These are phyloP conservation scores for Perdita meconis DNA, from an alignment of 2,888 invertebrate species.

Conservation along the genomic window DNA sequence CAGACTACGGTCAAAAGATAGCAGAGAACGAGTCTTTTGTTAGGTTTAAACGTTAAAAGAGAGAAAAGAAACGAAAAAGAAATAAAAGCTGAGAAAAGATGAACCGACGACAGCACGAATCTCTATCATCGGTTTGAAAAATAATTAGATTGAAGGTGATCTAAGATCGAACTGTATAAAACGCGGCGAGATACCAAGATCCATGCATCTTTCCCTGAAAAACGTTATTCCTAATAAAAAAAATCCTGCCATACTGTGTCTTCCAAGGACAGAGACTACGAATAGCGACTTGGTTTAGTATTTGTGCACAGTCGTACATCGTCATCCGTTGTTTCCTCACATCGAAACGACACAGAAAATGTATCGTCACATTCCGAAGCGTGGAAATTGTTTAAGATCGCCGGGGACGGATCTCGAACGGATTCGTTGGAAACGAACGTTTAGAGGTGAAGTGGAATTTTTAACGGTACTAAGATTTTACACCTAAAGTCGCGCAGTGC, in stretches of 20 bases:
- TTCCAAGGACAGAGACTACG: constrained; percentile 80
- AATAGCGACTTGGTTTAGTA: constrained; percentile 76
- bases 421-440: too few relatives aligned
- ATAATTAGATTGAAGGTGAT: neutral
- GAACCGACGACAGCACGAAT: neutral
- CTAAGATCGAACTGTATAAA: neutral
- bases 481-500: too few relatives aligned
- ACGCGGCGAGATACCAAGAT: constrained; percentile 29
- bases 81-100: neutral
- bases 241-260: constrained; percentile 82
- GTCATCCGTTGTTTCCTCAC: constrained; percentile 55
- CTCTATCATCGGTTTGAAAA: neutral
- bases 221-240: constrained; percentile 77
- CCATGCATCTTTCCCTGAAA: constrained; percentile 27
- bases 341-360: neutral
- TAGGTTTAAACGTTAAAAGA: neutral
- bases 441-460: too few relatives aligned
- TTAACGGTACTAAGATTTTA: too few relatives aligned
- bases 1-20: neutral
- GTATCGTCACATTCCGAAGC: too few relatives aligned
- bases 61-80: neutral
- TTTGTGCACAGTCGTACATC: constrained; percentile 73
- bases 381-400: too few relatives aligned
- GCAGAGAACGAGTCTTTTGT: neutral
- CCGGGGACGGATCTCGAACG: too few relatives aligned